Evolutionary conservation across 2,888 invertebrate species (phyloP).

Genomic region (Eubasilissa splendida): DNA sequence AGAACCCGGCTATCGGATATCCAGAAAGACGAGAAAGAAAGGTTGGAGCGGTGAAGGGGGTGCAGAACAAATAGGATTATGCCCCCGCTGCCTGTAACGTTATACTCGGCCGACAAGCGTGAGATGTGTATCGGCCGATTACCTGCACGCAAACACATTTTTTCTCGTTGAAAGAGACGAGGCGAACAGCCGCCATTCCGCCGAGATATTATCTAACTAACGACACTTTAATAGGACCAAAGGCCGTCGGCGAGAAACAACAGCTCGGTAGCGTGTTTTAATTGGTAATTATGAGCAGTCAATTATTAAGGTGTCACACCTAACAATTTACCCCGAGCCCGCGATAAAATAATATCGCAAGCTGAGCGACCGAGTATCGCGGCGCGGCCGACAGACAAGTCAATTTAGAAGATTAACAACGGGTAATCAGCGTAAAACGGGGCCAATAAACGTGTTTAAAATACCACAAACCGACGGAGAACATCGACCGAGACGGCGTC

Average conservation of each 20-base stretch:
- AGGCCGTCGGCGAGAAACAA: slow-evolving; percentile 42
- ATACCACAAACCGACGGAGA: slow-evolving; percentile 56
- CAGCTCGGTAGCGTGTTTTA: slow-evolving; percentile 53
- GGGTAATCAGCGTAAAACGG: slow-evolving; percentile 56
- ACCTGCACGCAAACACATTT: slow-evolving; percentile 50
- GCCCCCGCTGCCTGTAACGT: slow-evolving; percentile 44
- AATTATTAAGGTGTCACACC: slow-evolving; percentile 48
- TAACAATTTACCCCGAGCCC: slow-evolving; percentile 37
- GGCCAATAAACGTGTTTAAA: slow-evolving; percentile 58
- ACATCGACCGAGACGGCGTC: slow-evolving; percentile 45
- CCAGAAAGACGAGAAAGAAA: slow-evolving; percentile 1
- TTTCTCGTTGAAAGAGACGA: slow-evolving; percentile 28
- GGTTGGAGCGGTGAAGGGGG: slow-evolving; percentile 34
- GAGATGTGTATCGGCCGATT: slow-evolving; percentile 55
- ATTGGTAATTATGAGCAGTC: slow-evolving; percentile 55
- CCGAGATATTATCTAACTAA: slow-evolving; percentile 55
- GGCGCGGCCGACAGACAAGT: slow-evolving; percentile 53
- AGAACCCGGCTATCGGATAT: background rate
- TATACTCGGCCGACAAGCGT: slow-evolving; percentile 47
- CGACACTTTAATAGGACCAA: slow-evolving; percentile 54
- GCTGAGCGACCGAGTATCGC: slow-evolving; percentile 34
- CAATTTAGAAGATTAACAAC: slow-evolving; percentile 59
- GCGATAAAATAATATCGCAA: slow-evolving; percentile 37
- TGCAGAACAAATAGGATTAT: slow-evolving; percentile 53
- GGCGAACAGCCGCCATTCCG: slow-evolving; percentile 43